phyloP scores from a whole-genome alignment of 2,888 invertebrate species.

The Chymomyza procnemis region DNA sequence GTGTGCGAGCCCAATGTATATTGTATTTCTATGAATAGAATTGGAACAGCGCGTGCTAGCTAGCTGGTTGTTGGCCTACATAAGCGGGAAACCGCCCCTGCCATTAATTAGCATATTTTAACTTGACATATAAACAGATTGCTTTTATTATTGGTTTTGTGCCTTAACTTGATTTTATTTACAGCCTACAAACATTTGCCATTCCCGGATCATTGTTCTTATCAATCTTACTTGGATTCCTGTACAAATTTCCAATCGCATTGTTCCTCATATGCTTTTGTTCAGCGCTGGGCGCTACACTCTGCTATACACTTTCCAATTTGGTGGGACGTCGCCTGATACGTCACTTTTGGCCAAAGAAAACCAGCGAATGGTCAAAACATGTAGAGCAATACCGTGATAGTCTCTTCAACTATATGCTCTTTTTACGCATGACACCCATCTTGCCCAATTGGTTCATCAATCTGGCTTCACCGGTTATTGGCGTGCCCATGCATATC shows the following conservation, averaged over 20 bases:
- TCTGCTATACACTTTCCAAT: slow-evolving; percentile 96
- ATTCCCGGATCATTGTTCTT: slow-evolving; percentile 99
- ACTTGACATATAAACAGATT: too few species aligned
- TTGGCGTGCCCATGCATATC: slow-evolving; percentile 94
- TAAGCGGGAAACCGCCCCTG: too few species aligned
- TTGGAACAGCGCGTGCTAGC: too few species aligned
- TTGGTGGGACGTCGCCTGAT: slow-evolving; percentile 92
- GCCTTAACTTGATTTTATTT: slow-evolving; percentile 72
- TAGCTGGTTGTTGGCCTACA: too few species aligned
- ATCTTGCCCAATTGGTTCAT: slow-evolving; percentile 98
- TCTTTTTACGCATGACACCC: slow-evolving; percentile 98
- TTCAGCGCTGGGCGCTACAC: slow-evolving; percentile 95
- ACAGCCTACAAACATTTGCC: slow-evolving; percentile 97
- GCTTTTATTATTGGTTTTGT: slow-evolving; percentile 17
- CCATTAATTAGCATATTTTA: too few species aligned
- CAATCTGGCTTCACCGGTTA: slow-evolving; percentile 93
- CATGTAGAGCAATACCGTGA: slow-evolving; percentile 91
- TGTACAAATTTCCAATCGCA: slow-evolving; percentile 95
- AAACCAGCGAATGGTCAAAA: slow-evolving; percentile 90
- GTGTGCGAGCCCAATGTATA: too few species aligned
- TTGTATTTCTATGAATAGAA: too few species aligned
- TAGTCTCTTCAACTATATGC: slow-evolving; percentile 95
- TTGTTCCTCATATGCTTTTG: slow-evolving; percentile 93
- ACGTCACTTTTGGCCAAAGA: slow-evolving; percentile 91
- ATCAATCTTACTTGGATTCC: slow-evolving; percentile 96